phyloP scores from a whole-genome alignment of 2,888 invertebrate genomes.

The Siphonodentalium dalli region DNA sequence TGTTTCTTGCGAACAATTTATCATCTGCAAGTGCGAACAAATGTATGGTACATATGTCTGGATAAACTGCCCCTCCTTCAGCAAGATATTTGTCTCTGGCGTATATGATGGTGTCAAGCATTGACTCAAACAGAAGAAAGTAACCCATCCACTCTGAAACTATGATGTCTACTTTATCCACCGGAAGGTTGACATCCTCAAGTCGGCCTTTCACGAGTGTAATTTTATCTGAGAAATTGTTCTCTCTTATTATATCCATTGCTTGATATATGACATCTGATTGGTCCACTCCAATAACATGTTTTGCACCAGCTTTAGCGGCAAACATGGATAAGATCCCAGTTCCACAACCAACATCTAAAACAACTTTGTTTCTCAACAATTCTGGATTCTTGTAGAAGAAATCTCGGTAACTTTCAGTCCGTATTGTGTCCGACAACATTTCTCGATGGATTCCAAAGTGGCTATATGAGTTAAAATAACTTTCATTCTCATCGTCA shows the following conservation, averaged over 20 bases:
- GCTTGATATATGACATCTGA: constrained; percentile 67
- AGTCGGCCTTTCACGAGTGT: constrained; percentile 83
- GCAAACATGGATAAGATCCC: constrained; percentile 89
- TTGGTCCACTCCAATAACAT: constrained; percentile 70
- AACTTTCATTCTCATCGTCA: constrained; percentile 72
- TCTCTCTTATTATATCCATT: constrained; percentile 72
- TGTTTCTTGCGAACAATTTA: constrained; percentile 68
- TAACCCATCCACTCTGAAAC: constrained; percentile 99
- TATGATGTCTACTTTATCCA: constrained; percentile 82
- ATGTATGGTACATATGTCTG: constrained; percentile 84
- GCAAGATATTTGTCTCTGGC: constrained; percentile 76
- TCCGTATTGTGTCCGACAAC: constrained; percentile 74
- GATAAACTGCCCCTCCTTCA: constrained; percentile 79
- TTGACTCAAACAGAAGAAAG: constrained; percentile 93
- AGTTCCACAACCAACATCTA: constrained; percentile 68
- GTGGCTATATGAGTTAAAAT: constrained; percentile 80
- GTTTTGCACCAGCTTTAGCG: constrained; percentile 86
- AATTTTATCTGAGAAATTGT: constrained; percentile 77
- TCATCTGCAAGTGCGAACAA: constrained; percentile 80
- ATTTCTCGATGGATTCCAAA: constrained; percentile 93
- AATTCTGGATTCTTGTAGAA: constrained; percentile 77
- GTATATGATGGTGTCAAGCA: constrained; percentile 92
- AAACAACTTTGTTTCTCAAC: constrained; percentile 78
- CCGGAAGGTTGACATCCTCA: constrained; percentile 81
- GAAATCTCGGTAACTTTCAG: constrained; percentile 85